phyloP scores from a whole-genome alignment of 2,888 invertebrate species.

The Polyommatus iphigenia region DNA sequence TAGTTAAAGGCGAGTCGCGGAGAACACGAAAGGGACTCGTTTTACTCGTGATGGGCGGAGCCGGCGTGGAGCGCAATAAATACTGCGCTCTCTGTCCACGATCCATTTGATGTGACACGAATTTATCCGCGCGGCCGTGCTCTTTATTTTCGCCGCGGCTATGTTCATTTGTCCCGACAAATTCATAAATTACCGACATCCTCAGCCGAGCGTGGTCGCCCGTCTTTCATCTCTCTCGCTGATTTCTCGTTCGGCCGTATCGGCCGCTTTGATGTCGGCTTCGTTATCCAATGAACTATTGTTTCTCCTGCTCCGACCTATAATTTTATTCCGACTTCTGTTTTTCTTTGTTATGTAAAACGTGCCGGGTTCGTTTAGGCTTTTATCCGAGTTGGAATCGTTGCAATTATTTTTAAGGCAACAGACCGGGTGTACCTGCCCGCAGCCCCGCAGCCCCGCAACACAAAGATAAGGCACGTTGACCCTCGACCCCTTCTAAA shows the following conservation, averaged over 20 bases:
- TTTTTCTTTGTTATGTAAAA: constrained; percentile 14
- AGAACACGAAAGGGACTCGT: constrained; percentile 43
- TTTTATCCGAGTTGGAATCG: constrained; percentile 8
- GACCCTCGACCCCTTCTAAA: constrained; percentile 45
- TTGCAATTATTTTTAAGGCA: constrained; percentile 17
- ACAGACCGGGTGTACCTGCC: constrained; percentile 3
- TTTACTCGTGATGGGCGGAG: constrained; percentile 47
- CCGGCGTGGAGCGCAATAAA: constrained; percentile 58
- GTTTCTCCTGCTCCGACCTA: constrained; percentile 5
- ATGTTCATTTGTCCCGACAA: constrained; percentile 77
- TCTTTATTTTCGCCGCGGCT: constrained; percentile 74
- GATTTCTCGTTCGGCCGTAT: constrained; percentile 66
- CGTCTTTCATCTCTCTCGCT: constrained; percentile 70
- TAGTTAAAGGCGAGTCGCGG: constrained; percentile 29
- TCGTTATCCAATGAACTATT: constrained; percentile 45
- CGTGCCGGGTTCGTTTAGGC: background rate
- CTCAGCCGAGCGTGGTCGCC: constrained; percentile 60
- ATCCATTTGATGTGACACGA: constrained; percentile 80
- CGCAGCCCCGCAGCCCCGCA: constrained; percentile 35
- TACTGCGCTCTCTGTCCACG: constrained; percentile 69
- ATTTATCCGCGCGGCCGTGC: constrained; percentile 73
- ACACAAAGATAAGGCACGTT: constrained; percentile 68
- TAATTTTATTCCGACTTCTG: constrained; percentile 20
- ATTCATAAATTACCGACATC: constrained; percentile 81
- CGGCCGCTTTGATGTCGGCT: constrained; percentile 67